These are phyloP conservation scores for Halichoerus grypus DNA, from an alignment of 2,113 vertebrate species.

Conservation along the genomic window DNA sequence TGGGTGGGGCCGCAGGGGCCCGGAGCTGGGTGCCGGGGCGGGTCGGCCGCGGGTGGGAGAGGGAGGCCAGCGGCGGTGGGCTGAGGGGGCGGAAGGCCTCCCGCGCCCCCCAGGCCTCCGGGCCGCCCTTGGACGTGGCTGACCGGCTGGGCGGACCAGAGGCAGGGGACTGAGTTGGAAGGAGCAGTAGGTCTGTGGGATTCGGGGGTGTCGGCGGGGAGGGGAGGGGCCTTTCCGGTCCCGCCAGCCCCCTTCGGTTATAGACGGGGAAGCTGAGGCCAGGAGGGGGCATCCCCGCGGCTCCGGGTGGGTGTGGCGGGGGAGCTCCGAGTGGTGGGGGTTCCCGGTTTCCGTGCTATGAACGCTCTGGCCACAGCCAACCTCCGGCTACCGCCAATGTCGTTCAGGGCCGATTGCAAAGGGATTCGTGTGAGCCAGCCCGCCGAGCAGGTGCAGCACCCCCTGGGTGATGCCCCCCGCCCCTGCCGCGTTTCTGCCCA, in stretches of 20 bases:
- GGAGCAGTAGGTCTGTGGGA: not conserved
- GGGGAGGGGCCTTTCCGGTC: not conserved
- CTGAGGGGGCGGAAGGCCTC: not conserved
- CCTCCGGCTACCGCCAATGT: accelerated
- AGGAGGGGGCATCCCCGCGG: not conserved
- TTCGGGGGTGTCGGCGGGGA: not conserved
- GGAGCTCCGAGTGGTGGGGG: accelerated
- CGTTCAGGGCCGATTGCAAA: accelerated
- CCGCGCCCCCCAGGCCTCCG: not conserved
- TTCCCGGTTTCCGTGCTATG: accelerated
- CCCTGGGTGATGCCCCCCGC: accelerated
- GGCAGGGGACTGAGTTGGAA: not conserved
- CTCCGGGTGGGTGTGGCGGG: not conserved
- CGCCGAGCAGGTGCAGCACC: accelerated
- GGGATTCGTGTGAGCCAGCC: accelerated
- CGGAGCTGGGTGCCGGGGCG: not conserved
- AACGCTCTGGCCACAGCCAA: accelerated
- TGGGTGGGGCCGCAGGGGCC: not conserved
- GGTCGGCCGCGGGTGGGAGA: not conserved
- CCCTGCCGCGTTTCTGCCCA: not conserved
- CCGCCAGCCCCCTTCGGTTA: accelerated
- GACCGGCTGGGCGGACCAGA: accelerated
- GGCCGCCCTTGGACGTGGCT: not conserved
- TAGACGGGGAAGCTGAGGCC: accelerated
- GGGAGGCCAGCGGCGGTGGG: not conserved